phyloP scores from a whole-genome alignment of 2,113 vertebrate species.

The Mirounga angustirostris region DNA sequence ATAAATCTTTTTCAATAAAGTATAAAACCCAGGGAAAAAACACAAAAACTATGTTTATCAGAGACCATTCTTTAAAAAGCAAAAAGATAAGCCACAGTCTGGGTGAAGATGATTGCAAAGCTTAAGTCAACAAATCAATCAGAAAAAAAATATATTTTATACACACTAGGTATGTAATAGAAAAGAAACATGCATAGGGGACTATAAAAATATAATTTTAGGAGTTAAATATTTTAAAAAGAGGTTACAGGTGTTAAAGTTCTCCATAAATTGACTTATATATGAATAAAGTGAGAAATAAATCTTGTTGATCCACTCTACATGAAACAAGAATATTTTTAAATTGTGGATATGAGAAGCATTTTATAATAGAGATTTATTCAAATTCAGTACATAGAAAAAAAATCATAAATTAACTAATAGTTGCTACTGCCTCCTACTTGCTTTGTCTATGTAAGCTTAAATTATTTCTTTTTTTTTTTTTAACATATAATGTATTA shows the following conservation, averaged over 20 bases:
- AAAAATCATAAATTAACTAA: not conserved
- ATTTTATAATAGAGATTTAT: not conserved
- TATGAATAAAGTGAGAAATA: not conserved
- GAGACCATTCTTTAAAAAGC: slow-evolving; percentile 2
- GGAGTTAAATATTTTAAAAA: not conserved
- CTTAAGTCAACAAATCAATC: not conserved
- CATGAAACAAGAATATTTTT: not conserved
- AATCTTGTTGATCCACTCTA: not conserved
- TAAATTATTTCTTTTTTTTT: not conserved
- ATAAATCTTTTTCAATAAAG: not conserved
- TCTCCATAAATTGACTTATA: not conserved
- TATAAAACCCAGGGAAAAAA: not conserved
- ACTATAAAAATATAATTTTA: not conserved
- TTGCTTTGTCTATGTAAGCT: not conserved
- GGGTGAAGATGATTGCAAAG: not conserved
- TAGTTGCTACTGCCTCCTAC: not conserved
- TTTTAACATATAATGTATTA: no score
- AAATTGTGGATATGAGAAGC: not conserved
- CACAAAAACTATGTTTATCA: not conserved
- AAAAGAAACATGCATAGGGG: not conserved
- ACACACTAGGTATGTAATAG: not conserved
- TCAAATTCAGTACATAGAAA: not conserved
- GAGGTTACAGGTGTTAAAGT: not conserved
- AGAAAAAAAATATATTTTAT: not conserved
- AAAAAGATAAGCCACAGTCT: not conserved